Evolutionary conservation across 1,140 invertebrate species (phyloP), one percentile per base, ranked within the genome.

Genomic region (Nephila pilipes): DNA sequence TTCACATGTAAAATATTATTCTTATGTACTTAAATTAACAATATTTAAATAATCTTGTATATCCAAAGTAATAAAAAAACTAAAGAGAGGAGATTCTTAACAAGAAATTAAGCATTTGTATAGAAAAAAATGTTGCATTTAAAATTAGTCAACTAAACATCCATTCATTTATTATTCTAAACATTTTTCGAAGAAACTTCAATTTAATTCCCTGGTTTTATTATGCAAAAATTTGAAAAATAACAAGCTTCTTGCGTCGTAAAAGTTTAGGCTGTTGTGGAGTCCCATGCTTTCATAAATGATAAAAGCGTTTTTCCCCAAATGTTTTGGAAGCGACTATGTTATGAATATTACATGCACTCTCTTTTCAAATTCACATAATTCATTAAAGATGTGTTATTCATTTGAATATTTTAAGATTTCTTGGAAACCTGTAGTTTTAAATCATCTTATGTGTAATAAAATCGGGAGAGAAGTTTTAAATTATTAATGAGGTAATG

Each of bases 371-470:
- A 83, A 83, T 83, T 20, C 80, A 55, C 22, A 10, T 6, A 83
- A 54, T 83, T 83, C 46, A 83, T 83, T 83, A 83, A 16, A 14
- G 38, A 14, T 5, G 22, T 83, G 22, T 55, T 55, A 83, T 32
- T 55, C 46, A 54, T 55, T 54, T 83, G 38, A 83, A 83, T 83
- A 83, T 83, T 54, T 83, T 83, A 83, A 46, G 8, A 83, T 22
- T 55, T 55, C 22, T 83, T 25, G 54, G 46, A 54, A 54, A 54
- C 22, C 20, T 22, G 22, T 25, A 83, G n/a, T 46, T 75, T 75
- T 32, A 16, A 75, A 36, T 25, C 29, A 2, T 0, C 25, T 2
- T 32, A 29, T 20, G 14, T 75, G 2, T 32, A 75, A 32, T 1
- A 20, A 32, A 75, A 32, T 75, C 16, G 1, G 0, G 16, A 75